Evolutionary conservation across 2,797 vertebrate species (phyloP).

Genomic region (Emys orbicularis): DNA sequence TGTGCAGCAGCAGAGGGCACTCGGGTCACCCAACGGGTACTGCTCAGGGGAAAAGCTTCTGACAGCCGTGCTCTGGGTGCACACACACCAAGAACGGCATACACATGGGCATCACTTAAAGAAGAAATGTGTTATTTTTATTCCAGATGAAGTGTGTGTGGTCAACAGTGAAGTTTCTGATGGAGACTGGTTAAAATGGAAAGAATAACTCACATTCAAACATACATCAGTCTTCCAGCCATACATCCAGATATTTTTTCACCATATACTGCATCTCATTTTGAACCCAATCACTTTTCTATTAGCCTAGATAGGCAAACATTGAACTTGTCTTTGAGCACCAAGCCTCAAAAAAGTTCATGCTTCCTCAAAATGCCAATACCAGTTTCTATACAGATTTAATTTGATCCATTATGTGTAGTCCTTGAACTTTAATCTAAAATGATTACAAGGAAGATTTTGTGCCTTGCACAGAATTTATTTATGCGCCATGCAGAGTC

Average conservation of each 20-base stretch:
- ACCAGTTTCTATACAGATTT: fast-evolving
- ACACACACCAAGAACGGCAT: neutral
- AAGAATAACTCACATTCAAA: neutral
- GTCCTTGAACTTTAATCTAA: neutral
- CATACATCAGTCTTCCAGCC: neutral
- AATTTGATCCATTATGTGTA: neutral
- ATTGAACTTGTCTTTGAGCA: neutral
- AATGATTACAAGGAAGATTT: neutral
- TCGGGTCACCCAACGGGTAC: neutral
- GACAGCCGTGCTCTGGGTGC: neutral
- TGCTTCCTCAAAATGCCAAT: fast-evolving
- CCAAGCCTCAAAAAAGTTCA: neutral
- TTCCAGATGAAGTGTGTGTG: neutral
- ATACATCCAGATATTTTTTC: neutral
- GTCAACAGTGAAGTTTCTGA: neutral
- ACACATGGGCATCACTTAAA: neutral
- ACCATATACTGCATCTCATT: neutral
- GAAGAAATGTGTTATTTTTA: fast-evolving
- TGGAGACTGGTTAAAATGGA: neutral
- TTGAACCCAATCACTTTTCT: neutral
- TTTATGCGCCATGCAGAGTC: neutral
- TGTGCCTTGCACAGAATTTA: neutral
- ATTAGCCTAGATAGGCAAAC: neutral
- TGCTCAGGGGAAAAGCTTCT: neutral
- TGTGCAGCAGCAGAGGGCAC: neutral